Percentiles rank a stretch among this genome's conserved stretches.
phyloP scores from a whole-genome alignment of 2,888 invertebrate species.

The Coecobrya sp. region DNA sequence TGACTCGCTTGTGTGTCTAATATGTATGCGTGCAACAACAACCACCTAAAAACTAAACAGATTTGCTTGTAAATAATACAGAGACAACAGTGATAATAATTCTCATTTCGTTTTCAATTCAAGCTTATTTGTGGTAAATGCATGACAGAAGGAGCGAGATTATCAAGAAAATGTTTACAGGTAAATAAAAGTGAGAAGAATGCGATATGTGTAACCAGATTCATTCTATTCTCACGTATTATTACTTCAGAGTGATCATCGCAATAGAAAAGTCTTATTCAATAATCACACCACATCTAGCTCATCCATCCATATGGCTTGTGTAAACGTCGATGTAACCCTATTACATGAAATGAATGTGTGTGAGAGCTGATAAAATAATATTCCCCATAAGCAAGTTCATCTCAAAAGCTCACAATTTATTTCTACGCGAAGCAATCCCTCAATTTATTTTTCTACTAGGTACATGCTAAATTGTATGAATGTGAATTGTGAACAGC shows the following conservation, averaged over 20 bases:
- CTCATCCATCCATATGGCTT: slow-evolving; percentile 64
- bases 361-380: slow-evolving; percentile 77
- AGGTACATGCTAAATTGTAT: slow-evolving; percentile 37
- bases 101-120: slow-evolving; percentile 41
- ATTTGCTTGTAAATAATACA: slow-evolving; percentile 26
- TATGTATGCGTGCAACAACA: slow-evolving; percentile 19
- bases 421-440: slow-evolving; percentile 68
- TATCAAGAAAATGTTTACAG: slow-evolving; percentile 46
- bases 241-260: slow-evolving; percentile 43
- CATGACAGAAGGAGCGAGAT: slow-evolving; percentile 27
- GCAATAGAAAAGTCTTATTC: slow-evolving; percentile 63
- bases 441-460: slow-evolving; percentile 39
- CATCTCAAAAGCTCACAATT: slow-evolving; percentile 72
- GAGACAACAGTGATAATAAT: slow-evolving; percentile 14
- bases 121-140: slow-evolving; percentile 34
- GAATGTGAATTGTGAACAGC: slow-evolving; percentile 23
- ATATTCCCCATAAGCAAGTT: slow-evolving; percentile 67
- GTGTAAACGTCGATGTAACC: slow-evolving; percentile 29
- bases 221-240: slow-evolving; percentile 76
- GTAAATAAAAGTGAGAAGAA: slow-evolving; percentile 69
- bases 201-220: slow-evolving; percentile 76
- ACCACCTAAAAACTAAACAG: neutral
- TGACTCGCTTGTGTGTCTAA: neutral
- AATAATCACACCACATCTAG: slow-evolving; percentile 51
- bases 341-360: slow-evolving; percentile 1